Evolutionary conservation across 2,113 vertebrate species (phyloP).

Genomic region (Neotragus pygmaeus): DNA sequence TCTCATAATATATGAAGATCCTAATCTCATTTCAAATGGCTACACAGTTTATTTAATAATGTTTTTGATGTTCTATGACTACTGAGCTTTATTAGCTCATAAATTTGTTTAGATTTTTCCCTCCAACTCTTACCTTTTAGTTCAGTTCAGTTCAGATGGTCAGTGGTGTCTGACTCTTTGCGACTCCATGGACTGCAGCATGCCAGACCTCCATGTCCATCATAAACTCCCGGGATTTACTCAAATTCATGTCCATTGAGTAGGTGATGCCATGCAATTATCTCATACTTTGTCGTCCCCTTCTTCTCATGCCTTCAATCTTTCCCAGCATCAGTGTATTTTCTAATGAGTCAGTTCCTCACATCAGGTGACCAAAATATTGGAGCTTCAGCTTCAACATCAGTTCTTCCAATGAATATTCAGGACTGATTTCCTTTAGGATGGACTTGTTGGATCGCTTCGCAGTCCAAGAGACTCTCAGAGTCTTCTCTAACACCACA

Average conservation of each 20-base stretch:
- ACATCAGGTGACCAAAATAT: not conserved
- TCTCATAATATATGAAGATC: not conserved
- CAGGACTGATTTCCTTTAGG: not conserved
- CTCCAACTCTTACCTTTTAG: not conserved
- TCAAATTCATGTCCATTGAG: not conserved
- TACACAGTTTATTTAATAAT: not conserved
- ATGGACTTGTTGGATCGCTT: not conserved
- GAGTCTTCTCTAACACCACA: not conserved
- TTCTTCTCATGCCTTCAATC: not conserved
- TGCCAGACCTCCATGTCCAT: not conserved
- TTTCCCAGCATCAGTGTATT: not conserved
- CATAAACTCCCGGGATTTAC: accelerated
- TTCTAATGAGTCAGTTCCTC: not conserved
- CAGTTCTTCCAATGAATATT: not conserved
- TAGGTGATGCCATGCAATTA: not conserved
- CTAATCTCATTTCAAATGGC: not conserved
- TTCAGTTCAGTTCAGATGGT: not conserved
- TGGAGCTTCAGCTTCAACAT: not conserved
- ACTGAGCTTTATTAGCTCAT: not conserved
- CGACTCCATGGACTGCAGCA: not conserved
- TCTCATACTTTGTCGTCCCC: not conserved
- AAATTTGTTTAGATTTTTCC: not conserved
- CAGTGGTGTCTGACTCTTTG: not conserved
- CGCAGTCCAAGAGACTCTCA: not conserved
- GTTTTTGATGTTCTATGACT: not conserved